Evolutionary conservation across 2,113 vertebrate genomes (phyloP).

Genomic region (Nasalis larvatus): DNA sequence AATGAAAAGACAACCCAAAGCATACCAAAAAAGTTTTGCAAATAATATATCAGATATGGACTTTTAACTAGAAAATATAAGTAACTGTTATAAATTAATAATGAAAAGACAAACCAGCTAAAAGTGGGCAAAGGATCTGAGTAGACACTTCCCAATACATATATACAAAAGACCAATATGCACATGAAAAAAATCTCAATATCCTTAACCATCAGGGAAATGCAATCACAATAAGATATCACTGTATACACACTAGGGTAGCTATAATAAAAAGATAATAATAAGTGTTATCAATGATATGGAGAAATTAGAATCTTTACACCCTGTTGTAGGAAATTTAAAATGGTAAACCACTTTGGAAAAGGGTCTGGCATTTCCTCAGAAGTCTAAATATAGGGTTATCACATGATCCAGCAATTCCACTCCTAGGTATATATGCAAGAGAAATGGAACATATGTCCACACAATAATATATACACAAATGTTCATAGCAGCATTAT

Average conservation of each 20-base stretch:
- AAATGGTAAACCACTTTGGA: background rate
- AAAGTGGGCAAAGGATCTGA: background rate
- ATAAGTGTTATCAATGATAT: background rate
- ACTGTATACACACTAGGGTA: background rate
- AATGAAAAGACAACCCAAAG: background rate
- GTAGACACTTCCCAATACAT: background rate
- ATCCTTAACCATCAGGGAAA: background rate
- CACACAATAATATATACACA: background rate
- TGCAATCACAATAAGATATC: background rate
- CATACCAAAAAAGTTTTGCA: background rate
- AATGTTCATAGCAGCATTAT: background rate
- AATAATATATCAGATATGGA: background rate
- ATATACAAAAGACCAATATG: background rate
- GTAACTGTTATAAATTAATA: background rate
- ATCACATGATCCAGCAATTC: background rate
- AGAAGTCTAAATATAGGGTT: background rate
- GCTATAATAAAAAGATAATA: background rate
- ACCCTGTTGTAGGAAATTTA: background rate
- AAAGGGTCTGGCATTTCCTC: background rate
- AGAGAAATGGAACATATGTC: background rate
- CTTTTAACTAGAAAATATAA: background rate
- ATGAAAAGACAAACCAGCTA: background rate
- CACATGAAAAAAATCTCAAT: background rate
- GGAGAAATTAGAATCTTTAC: background rate
- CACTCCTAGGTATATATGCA: background rate